phyloP scores from a whole-genome alignment of 2,113 vertebrate genomes.

The Forbesichthys papilliferus region DNA sequence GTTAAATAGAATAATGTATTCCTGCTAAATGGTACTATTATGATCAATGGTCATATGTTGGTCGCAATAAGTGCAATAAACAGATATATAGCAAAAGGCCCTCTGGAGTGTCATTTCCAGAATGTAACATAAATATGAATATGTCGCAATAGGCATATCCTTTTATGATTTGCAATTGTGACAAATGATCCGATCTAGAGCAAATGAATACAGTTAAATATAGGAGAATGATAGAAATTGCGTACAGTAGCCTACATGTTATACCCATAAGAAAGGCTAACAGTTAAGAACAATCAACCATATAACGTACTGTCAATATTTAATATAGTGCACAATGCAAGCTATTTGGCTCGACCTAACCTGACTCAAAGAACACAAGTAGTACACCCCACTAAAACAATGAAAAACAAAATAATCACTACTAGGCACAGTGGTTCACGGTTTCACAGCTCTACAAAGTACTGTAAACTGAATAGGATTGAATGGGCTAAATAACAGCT shows the following conservation, averaged over 20 bases:
- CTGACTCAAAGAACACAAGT: not conserved
- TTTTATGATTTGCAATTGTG: not conserved
- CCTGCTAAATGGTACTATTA: not conserved
- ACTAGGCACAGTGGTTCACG: constrained; percentile 20
- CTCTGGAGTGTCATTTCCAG: constrained; percentile 27
- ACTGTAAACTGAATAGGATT: constrained; percentile 30
- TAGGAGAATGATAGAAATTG: not conserved
- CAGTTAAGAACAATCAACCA: constrained; percentile 15
- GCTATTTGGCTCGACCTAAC: not conserved
- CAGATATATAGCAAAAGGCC: constrained; percentile 4
- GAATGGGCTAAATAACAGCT: constrained; percentile 56
- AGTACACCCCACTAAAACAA: not conserved
- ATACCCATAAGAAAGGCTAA: constrained; percentile 25
- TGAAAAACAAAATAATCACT: not conserved
- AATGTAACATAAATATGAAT: constrained; percentile 26
- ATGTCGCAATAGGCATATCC: not conserved
- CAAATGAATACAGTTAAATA: constrained; percentile 22
- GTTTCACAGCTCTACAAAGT: constrained; percentile 25
- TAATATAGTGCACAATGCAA: constrained; percentile 30
- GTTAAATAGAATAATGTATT: not conserved
- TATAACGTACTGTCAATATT: constrained; percentile 38
- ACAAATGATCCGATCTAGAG: constrained; percentile 12
- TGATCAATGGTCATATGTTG: not conserved
- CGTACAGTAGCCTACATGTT: constrained; percentile 14
- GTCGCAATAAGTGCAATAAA: constrained; percentile 3